Evolutionary conservation across 2,797 vertebrate species (phyloP), one percentile per base, ranked within the genome.

Genomic region (Vespertilio murinus): DNA sequence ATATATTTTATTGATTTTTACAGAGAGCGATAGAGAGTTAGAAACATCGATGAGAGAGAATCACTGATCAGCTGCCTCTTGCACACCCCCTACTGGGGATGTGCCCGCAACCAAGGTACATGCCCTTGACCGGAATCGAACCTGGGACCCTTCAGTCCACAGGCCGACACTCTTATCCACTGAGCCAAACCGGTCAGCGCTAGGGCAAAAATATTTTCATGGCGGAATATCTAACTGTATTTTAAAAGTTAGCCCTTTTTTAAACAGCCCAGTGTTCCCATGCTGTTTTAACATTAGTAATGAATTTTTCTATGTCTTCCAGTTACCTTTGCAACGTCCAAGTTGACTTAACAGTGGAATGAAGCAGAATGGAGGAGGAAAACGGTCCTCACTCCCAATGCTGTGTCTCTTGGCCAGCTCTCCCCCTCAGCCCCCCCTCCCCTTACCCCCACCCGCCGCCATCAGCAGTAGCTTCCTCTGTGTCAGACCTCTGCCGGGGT

Each of bases 331-430:
- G 94, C 96, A 97, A 97, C 94, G 97, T 96, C 88, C 97, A 92
- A 3, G 88, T 96, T 98, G 98, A 98, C 97, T 97, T 97, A 96
- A 95, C n/a, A 97, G 95, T 79, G 96, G 95, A 93, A 95, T 75
- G 93, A 86, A 86, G 92, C 91, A 56, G 94, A 96, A 95, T 93
- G 93, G 88, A 79, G 92, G 94, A 87, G 94, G 96, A 96, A 93
- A 49, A 54, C 94, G 85, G 65, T 94, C 2, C 0, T 84, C 4
- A 8, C 85, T 80, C 3, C 5, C 83, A 90, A 67, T 0, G 0
- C 92, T 94, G 22, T 54, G 17, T 17, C 9, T 17, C 40, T 23
- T 33, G 42, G 25, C 7, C 52, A 18, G 3, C 47, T 42, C 16
- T 59, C 13, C 23, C 14, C 22, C 10, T 17, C 4, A 1, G 25